A percentile compares a stretch with the other conserved stretches of the same genome.
These are phyloP conservation scores for Hipposideros larvatus DNA, from an alignment of 2,797 vertebrate species.

Conservation along the genomic window DNA sequence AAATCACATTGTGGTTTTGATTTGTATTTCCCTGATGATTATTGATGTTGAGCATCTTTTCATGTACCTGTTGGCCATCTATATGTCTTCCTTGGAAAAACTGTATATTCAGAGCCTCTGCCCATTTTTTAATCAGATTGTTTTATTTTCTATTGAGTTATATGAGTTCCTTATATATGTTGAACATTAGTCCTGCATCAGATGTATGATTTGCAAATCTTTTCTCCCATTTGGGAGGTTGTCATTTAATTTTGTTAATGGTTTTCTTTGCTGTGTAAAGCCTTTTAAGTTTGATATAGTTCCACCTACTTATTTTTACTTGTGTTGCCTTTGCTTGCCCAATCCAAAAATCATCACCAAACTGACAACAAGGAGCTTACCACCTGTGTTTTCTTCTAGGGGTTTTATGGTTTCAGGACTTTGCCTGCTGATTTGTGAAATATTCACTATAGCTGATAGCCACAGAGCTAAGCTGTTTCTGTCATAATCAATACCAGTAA, in stretches of 20 bases:
- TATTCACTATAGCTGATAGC: background rate
- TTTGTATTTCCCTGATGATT: background rate
- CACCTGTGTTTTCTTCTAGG: background rate
- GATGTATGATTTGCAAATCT: background rate
- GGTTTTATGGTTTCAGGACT: background rate
- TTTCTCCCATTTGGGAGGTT: background rate
- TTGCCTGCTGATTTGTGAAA: background rate
- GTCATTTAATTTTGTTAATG: background rate
- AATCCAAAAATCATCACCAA: background rate
- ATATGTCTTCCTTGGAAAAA: background rate
- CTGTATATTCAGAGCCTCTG: background rate
- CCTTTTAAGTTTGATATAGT: background rate
- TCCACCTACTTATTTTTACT: background rate
- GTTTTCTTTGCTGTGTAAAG: background rate
- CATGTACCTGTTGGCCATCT: background rate
- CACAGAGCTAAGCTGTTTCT: conserved; percentile 4
- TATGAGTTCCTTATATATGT: background rate
- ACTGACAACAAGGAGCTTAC: background rate
- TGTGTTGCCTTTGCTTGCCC: background rate
- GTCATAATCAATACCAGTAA: background rate
- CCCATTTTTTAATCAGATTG: background rate
- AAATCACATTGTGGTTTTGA: background rate
- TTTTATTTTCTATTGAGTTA: background rate
- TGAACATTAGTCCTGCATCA: background rate
- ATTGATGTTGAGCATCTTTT: background rate